Conservation (phyloP, 1,140 invertebrate species). For the Adoxophyes honmai region DNA sequence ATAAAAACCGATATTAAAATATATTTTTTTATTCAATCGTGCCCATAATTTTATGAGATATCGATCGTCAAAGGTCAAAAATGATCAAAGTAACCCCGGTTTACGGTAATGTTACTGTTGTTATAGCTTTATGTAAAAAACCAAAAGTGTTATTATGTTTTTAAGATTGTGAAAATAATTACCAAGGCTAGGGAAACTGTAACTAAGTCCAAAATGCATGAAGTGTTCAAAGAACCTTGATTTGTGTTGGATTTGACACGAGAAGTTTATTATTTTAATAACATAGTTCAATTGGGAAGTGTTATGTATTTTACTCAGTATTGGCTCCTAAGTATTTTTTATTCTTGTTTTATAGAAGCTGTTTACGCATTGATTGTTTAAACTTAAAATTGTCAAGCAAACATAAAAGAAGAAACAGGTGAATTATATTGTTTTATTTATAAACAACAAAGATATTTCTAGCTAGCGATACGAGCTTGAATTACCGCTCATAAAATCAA, state of each 20-base stretch:
- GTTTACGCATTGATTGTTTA: constrained; percentile 20
- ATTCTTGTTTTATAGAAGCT: constrained; percentile 14
- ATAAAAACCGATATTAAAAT: too few species aligned
- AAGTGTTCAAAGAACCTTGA: constrained; percentile 7
- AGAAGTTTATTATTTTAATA: background rate
- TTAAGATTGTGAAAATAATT: constrained; percentile 38
- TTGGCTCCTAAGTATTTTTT: constrained; percentile 63
- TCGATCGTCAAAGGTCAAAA: too few species aligned
- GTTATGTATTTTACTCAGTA: constrained; percentile 50
- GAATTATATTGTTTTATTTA: background rate
- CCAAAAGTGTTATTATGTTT: constrained; percentile 74
- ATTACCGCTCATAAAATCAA: too few species aligned
- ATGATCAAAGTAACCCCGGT: too few species aligned
- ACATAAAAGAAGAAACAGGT: background rate
- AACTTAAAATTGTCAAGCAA: too few species aligned
- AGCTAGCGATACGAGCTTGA: too few species aligned
- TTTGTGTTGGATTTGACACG: constrained; percentile 1
- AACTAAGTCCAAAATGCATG: background rate
- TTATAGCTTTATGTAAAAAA: constrained; percentile 73
- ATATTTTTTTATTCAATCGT: too few species aligned
- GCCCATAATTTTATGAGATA: too few species aligned
- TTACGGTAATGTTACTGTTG: constrained; percentile 70
- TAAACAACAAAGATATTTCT: too few species aligned
- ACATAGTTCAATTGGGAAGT: constrained; percentile 5
- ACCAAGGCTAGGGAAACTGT: constrained; percentile 1